phyloP scores from a whole-genome alignment of 2,113 vertebrate species.

The Cochlearius cochlearius region DNA sequence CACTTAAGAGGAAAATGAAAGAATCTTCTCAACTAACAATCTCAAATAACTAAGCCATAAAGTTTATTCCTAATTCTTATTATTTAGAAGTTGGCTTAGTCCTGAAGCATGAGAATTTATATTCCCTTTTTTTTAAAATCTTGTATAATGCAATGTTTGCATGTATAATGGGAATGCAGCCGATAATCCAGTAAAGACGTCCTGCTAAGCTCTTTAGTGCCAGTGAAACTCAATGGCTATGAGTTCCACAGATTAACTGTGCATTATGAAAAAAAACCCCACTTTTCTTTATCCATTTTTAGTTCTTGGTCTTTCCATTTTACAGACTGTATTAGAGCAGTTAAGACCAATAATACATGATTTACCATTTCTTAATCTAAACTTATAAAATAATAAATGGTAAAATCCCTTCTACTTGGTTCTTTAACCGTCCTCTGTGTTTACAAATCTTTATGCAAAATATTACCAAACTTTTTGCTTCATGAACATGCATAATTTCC shows the following conservation, averaged over 20 bases:
- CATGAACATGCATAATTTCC: not conserved
- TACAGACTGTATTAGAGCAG: not conserved
- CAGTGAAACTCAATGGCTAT: constrained; percentile 7
- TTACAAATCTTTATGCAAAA: not conserved
- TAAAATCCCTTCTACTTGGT: not conserved
- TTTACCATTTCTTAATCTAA: not conserved
- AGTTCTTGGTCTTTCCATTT: not conserved
- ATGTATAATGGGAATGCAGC: not conserved
- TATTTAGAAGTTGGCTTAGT: not conserved
- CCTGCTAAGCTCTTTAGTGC: constrained; percentile 38
- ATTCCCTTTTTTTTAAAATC: not conserved
- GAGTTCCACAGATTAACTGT: constrained; percentile 16
- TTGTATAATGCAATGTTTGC: not conserved
- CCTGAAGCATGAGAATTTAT: not conserved
- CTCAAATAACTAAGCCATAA: not conserved
- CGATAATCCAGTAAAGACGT: constrained; percentile 34
- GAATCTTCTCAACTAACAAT: not conserved
- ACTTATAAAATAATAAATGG: not conserved
- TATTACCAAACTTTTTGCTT: not conserved
- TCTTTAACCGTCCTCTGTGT: not conserved
- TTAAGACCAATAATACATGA: not conserved
- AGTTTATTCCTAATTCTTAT: not conserved
- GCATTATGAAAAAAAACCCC: not conserved
- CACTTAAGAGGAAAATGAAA: not conserved
- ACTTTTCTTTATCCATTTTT: not conserved